Conservation (phyloP, 2,113 vertebrate genomes). For the Saimiri boliviensis region DNA sequence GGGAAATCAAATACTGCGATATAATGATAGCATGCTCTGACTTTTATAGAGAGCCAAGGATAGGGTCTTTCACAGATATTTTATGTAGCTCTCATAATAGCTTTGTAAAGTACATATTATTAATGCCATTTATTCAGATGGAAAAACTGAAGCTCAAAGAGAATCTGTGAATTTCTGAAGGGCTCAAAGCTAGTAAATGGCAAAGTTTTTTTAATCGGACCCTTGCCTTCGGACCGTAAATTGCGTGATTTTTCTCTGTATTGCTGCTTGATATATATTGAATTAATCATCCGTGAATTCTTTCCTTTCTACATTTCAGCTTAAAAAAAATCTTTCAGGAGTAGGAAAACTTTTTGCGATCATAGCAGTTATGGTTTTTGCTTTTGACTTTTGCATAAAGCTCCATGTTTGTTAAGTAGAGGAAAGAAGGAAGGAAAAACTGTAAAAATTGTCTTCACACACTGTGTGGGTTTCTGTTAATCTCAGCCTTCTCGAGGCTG, state of each 20-base stretch:
- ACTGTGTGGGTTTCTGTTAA: slow-evolving; percentile 40
- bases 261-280: neutral
- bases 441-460: slow-evolving; percentile 36
- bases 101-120: neutral
- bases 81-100: neutral
- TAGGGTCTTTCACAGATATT: neutral
- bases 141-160: neutral
- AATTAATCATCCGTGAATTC: neutral
- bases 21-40: neutral
- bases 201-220: neutral
- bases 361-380: slow-evolving; percentile 19
- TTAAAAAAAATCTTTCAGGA: neutral
- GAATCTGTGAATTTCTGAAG: neutral
- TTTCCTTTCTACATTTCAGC: slow-evolving; percentile 31
- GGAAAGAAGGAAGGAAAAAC: slow-evolving; percentile 45
- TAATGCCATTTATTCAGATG: neutral
- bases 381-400: slow-evolving; percentile 40
- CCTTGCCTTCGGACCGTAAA: neutral
- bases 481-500: slow-evolving; percentile 61
- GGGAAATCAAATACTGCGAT: neutral
- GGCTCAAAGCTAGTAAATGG: neutral
- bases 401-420: slow-evolving; percentile 44
- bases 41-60: neutral
- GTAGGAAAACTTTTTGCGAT: slow-evolving; percentile 16
- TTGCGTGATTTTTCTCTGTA: neutral